Base-by-base conservation (phyloP, 2,888 invertebrate genomes). In the Busseola fusca region DNA sequence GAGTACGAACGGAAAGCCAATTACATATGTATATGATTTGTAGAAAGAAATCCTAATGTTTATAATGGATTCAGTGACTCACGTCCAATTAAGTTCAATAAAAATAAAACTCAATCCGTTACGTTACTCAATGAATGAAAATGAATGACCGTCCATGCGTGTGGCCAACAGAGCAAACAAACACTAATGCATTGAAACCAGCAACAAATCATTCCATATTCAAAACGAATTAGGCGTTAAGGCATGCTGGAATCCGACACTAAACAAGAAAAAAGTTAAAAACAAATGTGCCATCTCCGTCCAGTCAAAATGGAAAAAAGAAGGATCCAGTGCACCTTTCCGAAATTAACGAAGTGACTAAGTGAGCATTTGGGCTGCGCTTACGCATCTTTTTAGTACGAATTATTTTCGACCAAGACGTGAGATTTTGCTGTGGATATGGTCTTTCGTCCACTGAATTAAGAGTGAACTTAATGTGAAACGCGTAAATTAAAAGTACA, bases 291-390 rank as follows among this genome's bases (percentile, higher is more conserved):
- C 72, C 68, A 76, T 76, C 69, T 74, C 74, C 72, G 58, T 58
- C 64, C 71, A 58, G 65, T 54, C 67, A 77, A 78, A 84, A 72
- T 80, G 74, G 78, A 82, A 84, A 74, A 74, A 65, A 84, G 83
- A 84, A 76, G 72, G 57, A 79, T 69, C 67, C 76, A 80, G 82
- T 81, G 75, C 81, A 84, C 86, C 84, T 87, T 86, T 83, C 86
- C 86, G 81, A 90, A 92, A 89, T 91, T 91, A 91, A 90, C 88
- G 82, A 83, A 87, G 87, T 93, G 93, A 93, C 90, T 92, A 91
- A 92, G 85, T 87, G 87, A 84, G 78, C 84, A 75, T 88, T 89
- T 85, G 81, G 82, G 82, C 85, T 69, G 85, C 81, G 85, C 85
- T 87, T 85, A 88, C 88, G 87, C 90, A 90, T 89, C 84, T 76